Conservation (phyloP, 37 sponge, comb jelly and placozoan genomes). For the Trichoplax adhaerens region DNA sequence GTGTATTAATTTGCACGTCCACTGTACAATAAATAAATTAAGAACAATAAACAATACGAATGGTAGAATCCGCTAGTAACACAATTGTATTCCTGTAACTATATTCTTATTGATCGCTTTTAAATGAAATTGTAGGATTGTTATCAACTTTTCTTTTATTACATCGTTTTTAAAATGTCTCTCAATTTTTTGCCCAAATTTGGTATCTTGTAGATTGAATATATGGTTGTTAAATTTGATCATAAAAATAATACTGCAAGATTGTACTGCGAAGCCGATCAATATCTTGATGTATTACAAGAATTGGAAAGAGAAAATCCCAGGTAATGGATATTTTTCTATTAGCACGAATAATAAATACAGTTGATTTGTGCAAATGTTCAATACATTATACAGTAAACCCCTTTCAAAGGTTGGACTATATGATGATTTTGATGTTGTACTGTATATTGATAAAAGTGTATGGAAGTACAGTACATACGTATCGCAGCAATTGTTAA, state of each 20-base stretch:
- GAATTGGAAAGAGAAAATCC: background rate
- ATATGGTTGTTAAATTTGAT: slow-evolving; percentile 59
- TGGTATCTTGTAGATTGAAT: slow-evolving; percentile 61
- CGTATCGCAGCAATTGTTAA: too few relatives aligned
- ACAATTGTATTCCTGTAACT: too few relatives aligned
- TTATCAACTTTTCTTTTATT: too few relatives aligned
- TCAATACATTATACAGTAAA: background rate
- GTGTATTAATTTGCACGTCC: too few relatives aligned
- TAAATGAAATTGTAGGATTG: too few relatives aligned
- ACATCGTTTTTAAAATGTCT: too few relatives aligned
- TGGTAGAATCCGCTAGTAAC: too few relatives aligned
- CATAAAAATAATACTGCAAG: slow-evolving; percentile 34
- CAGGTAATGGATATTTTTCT: background rate
- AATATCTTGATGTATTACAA: slow-evolving; percentile 15
- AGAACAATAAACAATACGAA: too few relatives aligned
- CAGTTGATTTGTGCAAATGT: background rate
- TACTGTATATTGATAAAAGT: background rate
- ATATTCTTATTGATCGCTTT: too few relatives aligned
- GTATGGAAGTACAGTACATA: too few relatives aligned
- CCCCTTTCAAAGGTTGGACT: background rate
- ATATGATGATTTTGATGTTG: background rate
- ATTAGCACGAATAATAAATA: background rate
- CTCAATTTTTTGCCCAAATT: background rate
- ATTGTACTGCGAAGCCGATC: slow-evolving; percentile 44
- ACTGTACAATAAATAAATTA: too few relatives aligned